A percentile compares a stretch with the other conserved stretches of the same genome.
phyloP scores from a whole-genome alignment of 2,888 invertebrate genomes.

The Catocala fraxini region DNA sequence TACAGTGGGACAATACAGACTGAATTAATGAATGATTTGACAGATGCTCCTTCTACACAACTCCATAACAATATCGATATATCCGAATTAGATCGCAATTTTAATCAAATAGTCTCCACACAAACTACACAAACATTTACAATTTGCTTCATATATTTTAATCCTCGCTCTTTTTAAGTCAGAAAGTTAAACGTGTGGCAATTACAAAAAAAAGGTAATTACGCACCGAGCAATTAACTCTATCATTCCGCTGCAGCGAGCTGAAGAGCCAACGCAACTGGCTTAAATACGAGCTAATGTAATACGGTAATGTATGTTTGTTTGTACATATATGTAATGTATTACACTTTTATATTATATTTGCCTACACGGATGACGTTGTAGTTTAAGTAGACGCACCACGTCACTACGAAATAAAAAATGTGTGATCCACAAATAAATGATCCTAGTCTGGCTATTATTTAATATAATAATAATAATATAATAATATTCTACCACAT shows the following conservation, averaged over 20 bases:
- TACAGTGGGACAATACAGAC: too few relatives aligned
- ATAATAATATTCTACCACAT: too few relatives aligned
- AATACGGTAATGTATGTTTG: neutral
- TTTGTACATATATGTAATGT: neutral
- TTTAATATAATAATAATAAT: too few relatives aligned
- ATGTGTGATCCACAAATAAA: too few relatives aligned
- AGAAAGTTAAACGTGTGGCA: slow-evolving; percentile 1
- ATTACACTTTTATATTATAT: neutral
- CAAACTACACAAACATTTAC: neutral
- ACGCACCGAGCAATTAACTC: slow-evolving; percentile 3
- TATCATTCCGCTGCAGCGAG: slow-evolving; percentile 6
- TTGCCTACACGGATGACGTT: too few relatives aligned
- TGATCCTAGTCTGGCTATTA: too few relatives aligned
- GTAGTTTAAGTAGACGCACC: too few relatives aligned
- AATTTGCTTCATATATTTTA: neutral
- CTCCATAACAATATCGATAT: too few relatives aligned
- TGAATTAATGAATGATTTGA: too few relatives aligned
- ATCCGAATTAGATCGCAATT: neutral
- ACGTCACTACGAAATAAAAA: too few relatives aligned
- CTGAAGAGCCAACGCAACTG: neutral
- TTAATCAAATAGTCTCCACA: neutral
- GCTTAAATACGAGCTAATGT: neutral
- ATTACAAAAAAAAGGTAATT: slow-evolving; percentile 6
- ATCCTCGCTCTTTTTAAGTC: neutral
- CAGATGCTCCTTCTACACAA: too few relatives aligned